A percentile compares a stretch with the other conserved stretches of the same genome.
Conservation (phyloP, 2,113 vertebrate genomes). For the Hylia prasina region DNA sequence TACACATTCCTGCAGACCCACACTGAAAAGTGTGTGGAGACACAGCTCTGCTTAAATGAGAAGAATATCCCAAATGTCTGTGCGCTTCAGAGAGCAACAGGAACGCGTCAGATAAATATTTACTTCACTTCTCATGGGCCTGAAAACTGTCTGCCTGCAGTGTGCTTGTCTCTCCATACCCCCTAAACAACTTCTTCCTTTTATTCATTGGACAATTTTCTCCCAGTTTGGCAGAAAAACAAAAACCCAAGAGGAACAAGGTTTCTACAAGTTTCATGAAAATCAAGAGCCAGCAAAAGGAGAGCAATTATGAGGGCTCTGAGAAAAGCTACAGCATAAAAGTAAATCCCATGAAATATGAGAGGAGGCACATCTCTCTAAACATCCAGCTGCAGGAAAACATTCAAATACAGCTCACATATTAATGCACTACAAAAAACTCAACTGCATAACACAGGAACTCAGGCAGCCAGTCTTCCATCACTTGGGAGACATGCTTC, state of each 20-base stretch:
- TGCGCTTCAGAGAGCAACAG: neutral
- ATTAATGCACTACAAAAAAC: neutral
- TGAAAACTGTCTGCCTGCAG: neutral
- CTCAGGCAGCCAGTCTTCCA: neutral
- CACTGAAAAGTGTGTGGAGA: accelerated
- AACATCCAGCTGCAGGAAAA: neutral
- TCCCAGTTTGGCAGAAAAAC: neutral
- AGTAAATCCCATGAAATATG: neutral
- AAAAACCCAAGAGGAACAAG: neutral
- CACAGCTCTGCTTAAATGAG: neutral
- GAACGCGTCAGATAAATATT: neutral
- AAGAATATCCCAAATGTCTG: neutral
- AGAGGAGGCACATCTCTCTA: neutral
- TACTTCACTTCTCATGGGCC: neutral
- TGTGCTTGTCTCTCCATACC: neutral
- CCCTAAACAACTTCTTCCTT: neutral
- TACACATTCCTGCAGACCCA: neutral
- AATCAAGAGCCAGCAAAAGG: neutral
- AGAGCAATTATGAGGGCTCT: neutral
- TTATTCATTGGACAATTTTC: neutral
- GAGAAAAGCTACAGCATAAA: neutral
- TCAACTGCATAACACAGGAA: neutral
- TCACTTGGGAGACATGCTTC: neutral
- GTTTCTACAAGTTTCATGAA: neutral
- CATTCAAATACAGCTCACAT: neutral